Evolutionary conservation across 2,888 invertebrate genomes (phyloP).

Genomic region (Lacanobia wlatinum): DNA sequence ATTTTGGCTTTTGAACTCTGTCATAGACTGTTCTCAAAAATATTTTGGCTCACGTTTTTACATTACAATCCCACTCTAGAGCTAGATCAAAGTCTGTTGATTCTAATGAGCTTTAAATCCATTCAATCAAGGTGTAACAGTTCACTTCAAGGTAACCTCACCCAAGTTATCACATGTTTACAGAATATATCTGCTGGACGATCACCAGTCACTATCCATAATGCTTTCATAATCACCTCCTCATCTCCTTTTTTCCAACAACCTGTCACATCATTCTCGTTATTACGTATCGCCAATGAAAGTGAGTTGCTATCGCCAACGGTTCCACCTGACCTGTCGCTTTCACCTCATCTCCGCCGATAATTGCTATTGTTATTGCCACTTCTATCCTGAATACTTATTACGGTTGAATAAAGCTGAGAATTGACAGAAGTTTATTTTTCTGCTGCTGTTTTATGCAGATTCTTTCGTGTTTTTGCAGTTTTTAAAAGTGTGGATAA

Average conservation of each 20-base stretch:
- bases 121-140: too few species aligned
- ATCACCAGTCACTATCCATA: not conserved
- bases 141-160: too few species aligned
- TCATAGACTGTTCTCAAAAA: too few species aligned
- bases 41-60: too few species aligned
- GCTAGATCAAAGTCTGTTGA: too few species aligned
- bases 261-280: conserved; percentile 8
- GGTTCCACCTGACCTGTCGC: conserved; percentile 75
- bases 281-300: conserved; percentile 63
- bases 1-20: too few species aligned
- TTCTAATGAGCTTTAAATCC: too few species aligned
- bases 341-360: conserved; percentile 75
- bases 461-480: conserved; percentile 32
- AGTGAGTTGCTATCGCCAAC: conserved; percentile 50
- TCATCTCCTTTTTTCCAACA: conserved; percentile 1
- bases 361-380: conserved; percentile 52
- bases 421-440: conserved; percentile 14
- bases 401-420: conserved; percentile 25
- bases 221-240: not conserved
- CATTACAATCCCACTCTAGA: too few species aligned
- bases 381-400: conserved; percentile 41
- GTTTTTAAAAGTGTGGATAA: conserved; percentile 47
- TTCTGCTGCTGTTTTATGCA: conserved; percentile 29
- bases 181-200: too few species aligned
- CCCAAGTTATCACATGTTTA: too few species aligned